phyloP scores from a whole-genome alignment of 2,113 vertebrate genomes.

The Brachyhypopomus occidentalis region DNA sequence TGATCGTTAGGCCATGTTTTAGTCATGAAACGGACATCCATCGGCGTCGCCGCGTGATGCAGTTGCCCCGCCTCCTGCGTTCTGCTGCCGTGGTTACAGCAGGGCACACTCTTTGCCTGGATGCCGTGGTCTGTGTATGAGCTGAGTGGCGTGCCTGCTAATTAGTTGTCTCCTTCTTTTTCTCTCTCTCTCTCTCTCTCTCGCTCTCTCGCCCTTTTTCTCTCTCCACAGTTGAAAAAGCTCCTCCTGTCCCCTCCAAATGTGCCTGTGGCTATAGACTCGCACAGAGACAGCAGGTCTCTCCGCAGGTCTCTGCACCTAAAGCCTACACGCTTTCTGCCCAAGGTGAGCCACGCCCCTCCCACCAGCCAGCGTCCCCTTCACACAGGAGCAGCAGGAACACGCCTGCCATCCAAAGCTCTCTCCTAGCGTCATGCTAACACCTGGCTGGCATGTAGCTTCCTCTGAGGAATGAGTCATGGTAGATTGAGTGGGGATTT shows the following conservation, averaged over 20 bases:
- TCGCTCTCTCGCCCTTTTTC: slow-evolving; percentile 29
- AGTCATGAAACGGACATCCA: neutral
- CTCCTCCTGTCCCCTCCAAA: slow-evolving; percentile 89
- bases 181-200: slow-evolving; percentile 19
- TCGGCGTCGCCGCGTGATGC: slow-evolving; percentile 25
- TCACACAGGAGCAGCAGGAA: neutral
- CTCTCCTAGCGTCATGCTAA: slow-evolving; percentile 3
- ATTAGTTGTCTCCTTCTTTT: slow-evolving; percentile 51
- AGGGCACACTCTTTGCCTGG: slow-evolving; percentile 23
- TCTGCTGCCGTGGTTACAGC: slow-evolving; percentile 17
- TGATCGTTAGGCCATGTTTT: slow-evolving; percentile 25
- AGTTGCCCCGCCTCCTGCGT: neutral
- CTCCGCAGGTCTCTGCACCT: slow-evolving; percentile 78
- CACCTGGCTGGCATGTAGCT: slow-evolving; percentile 18
- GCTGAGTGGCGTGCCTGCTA: slow-evolving; percentile 40
- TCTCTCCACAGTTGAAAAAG: slow-evolving; percentile 72
- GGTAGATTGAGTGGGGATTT: slow-evolving; percentile 7
- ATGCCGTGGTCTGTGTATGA: slow-evolving; percentile 32
- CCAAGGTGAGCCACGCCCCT: slow-evolving; percentile 79
- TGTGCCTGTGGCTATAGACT: slow-evolving; percentile 75
- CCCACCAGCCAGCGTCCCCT: no score
- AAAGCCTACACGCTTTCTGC: slow-evolving; percentile 74
- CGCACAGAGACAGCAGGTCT: slow-evolving; percentile 78
- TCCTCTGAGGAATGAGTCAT: slow-evolving; percentile 4
- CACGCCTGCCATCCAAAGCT: neutral